phyloP scores from a whole-genome alignment of 2,888 invertebrate genomes.

The Xiphydria camelus region DNA sequence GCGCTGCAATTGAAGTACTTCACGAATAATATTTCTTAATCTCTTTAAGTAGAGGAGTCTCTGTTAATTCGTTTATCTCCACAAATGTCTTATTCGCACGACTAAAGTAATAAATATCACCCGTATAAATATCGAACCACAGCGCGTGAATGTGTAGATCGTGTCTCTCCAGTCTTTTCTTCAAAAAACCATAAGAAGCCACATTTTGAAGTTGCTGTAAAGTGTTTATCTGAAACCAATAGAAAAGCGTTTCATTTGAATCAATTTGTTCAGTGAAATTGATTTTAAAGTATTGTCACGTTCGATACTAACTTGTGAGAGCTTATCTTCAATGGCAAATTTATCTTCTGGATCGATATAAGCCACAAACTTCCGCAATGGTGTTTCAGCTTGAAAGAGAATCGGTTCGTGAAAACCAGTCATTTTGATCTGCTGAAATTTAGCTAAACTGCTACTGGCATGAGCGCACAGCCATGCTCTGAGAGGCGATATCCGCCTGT shows the following conservation, averaged over 20 bases:
- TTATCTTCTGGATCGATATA: slow-evolving; percentile 92
- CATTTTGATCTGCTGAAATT: slow-evolving; percentile 74
- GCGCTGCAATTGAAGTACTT: too few species aligned
- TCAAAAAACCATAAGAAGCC: slow-evolving; percentile 89
- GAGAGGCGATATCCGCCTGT: slow-evolving; percentile 82
- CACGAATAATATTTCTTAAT: slow-evolving; percentile 79
- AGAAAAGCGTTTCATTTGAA: slow-evolving; percentile 9
- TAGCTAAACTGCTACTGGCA: slow-evolving; percentile 78
- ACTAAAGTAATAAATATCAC: slow-evolving; percentile 94
- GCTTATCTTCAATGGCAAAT: slow-evolving; percentile 86
- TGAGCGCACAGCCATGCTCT: slow-evolving; percentile 91
- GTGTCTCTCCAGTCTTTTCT: slow-evolving; percentile 76
- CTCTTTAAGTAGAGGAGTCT: slow-evolving; percentile 75
- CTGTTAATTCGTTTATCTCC: slow-evolving; percentile 81
- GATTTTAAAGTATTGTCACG: neutral
- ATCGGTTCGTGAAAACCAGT: slow-evolving; percentile 72
- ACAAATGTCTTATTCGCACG: slow-evolving; percentile 83
- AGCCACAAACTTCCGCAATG: slow-evolving; percentile 85
- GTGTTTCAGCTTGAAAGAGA: slow-evolving; percentile 84
- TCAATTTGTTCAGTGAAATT: too few species aligned
- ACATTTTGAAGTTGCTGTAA: slow-evolving; percentile 91
- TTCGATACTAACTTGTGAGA: slow-evolving; percentile 76
- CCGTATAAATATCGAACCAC: slow-evolving; percentile 98
- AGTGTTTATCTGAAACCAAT: slow-evolving; percentile 73
- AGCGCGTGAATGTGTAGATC: slow-evolving; percentile 89